Base-by-base conservation (phyloP, 2,797 vertebrate genomes). In the Podarcis siculus region DNA sequence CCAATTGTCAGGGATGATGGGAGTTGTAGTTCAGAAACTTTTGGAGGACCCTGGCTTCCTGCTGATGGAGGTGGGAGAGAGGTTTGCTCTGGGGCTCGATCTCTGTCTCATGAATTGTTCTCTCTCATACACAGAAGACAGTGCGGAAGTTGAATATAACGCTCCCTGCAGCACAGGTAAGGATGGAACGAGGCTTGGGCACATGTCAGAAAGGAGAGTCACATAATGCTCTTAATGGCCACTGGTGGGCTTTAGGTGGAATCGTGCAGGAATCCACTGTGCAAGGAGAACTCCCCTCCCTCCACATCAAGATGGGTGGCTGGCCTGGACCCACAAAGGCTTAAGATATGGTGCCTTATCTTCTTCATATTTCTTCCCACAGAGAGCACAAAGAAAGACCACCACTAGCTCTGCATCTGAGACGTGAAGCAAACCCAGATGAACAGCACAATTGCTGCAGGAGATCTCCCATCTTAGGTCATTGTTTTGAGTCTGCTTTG, bases 111-210 rank as follows among this genome's bases (percentile, higher is more conserved):
- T 30, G 23, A 9, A 15, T 0, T n/a, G 64, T 61, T 81, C 73
- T 90, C 17, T 91, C 85, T n/a, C 84, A 88, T 71, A 87, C 66
- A 49, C 92, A 97, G 96, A 91, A 58, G 95, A 96, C 55, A 23
- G 1, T 3, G 71, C 76, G 0, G 89, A 89, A 83, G 58, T 79
- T 91, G 93, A 95, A 66, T 96, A 96, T 2, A 58, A 82, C 32
- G 93, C 94, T 64, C 94, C 91, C 66, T 95, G 95, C 89, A 86
- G 82, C 27, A 91, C 90, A 95, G 94, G 93, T 96, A 75, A 95
- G 92, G 88, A 77, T 71, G 27, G 45, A 5, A 37, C 45, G 37
- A 66, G 72, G n/a, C 77, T 42, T 89, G 25, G 27, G 19, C 45
- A 49, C 55, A 32, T 30, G 76, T 49, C 76, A 91, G 71, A 6